phyloP scores from a whole-genome alignment of 2,797 vertebrate genomes.

The Enteromius paludinosus region DNA sequence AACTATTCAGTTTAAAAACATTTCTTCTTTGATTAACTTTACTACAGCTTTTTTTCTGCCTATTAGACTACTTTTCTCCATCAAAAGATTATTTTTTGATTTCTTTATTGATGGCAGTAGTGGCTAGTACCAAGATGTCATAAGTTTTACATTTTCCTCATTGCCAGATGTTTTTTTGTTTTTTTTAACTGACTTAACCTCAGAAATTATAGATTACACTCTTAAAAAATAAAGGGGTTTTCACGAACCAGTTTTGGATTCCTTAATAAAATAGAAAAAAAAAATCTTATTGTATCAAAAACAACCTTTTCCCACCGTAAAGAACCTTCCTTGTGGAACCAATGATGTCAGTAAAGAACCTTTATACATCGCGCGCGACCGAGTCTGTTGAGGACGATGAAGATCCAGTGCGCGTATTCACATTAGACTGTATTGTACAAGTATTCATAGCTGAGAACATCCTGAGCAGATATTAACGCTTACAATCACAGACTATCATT shows the following conservation, averaged over 20 bases:
- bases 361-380: neutral
- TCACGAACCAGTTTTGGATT: too few species aligned
- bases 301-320: neutral
- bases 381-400: neutral
- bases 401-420: conserved; percentile 8
- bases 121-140: neutral
- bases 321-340: too few species aligned
- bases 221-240: neutral
- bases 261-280: too few species aligned
- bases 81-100: neutral
- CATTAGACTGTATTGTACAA: neutral
- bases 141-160: neutral
- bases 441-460: neutral
- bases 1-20: neutral
- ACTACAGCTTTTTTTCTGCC: neutral
- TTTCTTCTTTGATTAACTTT: too few species aligned
- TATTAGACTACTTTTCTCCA: neutral
- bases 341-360: too few species aligned
- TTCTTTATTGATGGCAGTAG: neutral
- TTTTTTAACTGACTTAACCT: neutral
- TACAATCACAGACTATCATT: neutral
- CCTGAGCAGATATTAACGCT: neutral
- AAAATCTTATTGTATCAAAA: too few species aligned
- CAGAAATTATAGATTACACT: neutral
- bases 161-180: neutral